Conservation (phyloP, 2,113 vertebrate genomes). For the Uropsilus gracilis region DNA sequence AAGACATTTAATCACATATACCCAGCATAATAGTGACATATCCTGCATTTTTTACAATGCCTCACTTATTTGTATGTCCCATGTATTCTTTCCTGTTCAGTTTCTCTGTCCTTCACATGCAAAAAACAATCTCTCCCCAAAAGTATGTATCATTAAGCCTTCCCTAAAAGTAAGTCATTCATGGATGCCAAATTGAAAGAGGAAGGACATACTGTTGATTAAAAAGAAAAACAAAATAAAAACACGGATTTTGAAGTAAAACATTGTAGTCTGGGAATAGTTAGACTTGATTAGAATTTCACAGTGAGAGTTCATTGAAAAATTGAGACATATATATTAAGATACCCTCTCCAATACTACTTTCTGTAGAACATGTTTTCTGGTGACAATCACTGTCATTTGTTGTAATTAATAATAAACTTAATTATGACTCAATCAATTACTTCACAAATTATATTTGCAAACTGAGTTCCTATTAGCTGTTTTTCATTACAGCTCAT, state of each 20-base stretch:
- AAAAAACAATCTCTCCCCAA: neutral
- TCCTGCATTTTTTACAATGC: neutral
- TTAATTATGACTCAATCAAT: neutral
- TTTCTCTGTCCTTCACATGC: slow-evolving; percentile 37
- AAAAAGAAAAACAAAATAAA: neutral
- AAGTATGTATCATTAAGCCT: neutral
- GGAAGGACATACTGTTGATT: neutral
- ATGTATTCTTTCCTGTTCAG: neutral
- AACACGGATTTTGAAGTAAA: neutral
- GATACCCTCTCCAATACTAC: neutral
- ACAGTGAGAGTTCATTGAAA: neutral
- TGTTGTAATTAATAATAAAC: neutral
- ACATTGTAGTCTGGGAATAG: neutral
- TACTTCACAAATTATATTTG: neutral
- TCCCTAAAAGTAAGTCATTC: neutral
- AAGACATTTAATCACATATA: slow-evolving; percentile 51
- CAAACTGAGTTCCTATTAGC: neutral
- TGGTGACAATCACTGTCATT: neutral
- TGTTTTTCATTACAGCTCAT: neutral
- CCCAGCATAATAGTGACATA: neutral
- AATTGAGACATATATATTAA: neutral
- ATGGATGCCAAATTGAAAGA: neutral
- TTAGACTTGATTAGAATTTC: neutral
- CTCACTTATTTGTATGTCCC: neutral
- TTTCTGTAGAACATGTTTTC: neutral